Conservation (phyloP, 2,113 vertebrate species). For the Acrocephalus arundinaceus region DNA sequence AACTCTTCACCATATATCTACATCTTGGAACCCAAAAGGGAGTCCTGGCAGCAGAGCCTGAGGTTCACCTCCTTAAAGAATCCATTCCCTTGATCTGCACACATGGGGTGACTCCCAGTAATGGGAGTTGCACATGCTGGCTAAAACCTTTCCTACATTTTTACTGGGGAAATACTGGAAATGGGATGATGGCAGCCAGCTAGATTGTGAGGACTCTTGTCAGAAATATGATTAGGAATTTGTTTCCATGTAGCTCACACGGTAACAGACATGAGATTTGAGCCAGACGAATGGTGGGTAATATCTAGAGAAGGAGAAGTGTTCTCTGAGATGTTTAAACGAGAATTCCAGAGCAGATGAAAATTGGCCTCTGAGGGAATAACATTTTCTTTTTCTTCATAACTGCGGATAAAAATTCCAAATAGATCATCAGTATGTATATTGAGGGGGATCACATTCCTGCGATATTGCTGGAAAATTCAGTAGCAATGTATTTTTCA, state of each 20-base stretch:
- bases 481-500: conserved; percentile 60
- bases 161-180: conserved; percentile 51
- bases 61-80: background rate
- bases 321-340: conserved; percentile 53
- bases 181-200: conserved; percentile 24
- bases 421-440: conserved; percentile 57
- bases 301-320: conserved; percentile 52
- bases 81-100: background rate
- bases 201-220: conserved; percentile 55
- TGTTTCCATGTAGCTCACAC: conserved; percentile 49
- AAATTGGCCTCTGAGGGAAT: conserved; percentile 62
- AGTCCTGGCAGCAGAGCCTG: background rate
- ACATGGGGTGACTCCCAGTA: background rate
- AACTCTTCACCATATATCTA: background rate
- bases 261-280: conserved; percentile 15
- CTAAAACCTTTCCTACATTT: conserved; percentile 24
- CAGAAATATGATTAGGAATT: conserved; percentile 54
- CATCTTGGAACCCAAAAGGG: background rate
- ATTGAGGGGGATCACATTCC: conserved; percentile 60
- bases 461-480: conserved; percentile 67
- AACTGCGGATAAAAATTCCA: conserved; percentile 64
- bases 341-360: conserved; percentile 69
- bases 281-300: conserved; percentile 38
- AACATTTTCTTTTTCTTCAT: conserved; percentile 49
- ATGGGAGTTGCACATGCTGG: conserved; percentile 42